Percentiles rank a stretch among this genome's conserved stretches.
Evolutionary conservation across 2,113 vertebrate species (phyloP).

Genomic region (Oriolus oriolus): DNA sequence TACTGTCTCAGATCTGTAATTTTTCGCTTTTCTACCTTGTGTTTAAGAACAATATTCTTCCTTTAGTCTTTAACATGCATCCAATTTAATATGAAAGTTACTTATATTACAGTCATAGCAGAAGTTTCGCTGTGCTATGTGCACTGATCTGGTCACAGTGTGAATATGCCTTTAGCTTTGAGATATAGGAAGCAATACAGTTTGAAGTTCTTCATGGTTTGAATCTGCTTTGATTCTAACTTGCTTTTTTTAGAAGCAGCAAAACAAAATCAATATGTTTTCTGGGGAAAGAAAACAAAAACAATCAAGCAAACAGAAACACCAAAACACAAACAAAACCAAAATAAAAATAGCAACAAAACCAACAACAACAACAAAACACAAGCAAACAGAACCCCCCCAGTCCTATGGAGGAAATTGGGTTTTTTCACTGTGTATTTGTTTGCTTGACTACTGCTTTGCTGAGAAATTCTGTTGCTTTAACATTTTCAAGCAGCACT

Average conservation of each 20-base stretch:
- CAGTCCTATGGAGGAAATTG: not conserved
- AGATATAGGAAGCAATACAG: not conserved
- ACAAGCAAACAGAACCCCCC: not conserved
- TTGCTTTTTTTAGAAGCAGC: not conserved
- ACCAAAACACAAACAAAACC: not conserved
- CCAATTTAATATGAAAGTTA: not conserved
- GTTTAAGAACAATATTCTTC: not conserved
- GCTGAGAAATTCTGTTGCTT: not conserved
- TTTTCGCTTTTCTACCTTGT: not conserved
- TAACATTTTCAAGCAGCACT: not conserved
- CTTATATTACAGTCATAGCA: not conserved
- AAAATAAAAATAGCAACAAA: not conserved
- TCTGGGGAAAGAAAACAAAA: not conserved
- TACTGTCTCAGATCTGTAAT: not conserved
- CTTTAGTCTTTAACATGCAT: not conserved
- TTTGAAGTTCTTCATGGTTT: not conserved
- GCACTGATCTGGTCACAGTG: not conserved
- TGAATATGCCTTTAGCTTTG: not conserved
- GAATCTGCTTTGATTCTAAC: not conserved
- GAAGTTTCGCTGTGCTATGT: not conserved
- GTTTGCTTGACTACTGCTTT: not conserved
- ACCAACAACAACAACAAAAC: not conserved
- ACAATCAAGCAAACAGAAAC: not conserved
- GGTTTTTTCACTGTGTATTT: not conserved
- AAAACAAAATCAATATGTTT: not conserved